These are phyloP conservation scores for Camponotus pennsylvanicus DNA, from an alignment of 1,140 invertebrate species.

Conservation along the genomic window DNA sequence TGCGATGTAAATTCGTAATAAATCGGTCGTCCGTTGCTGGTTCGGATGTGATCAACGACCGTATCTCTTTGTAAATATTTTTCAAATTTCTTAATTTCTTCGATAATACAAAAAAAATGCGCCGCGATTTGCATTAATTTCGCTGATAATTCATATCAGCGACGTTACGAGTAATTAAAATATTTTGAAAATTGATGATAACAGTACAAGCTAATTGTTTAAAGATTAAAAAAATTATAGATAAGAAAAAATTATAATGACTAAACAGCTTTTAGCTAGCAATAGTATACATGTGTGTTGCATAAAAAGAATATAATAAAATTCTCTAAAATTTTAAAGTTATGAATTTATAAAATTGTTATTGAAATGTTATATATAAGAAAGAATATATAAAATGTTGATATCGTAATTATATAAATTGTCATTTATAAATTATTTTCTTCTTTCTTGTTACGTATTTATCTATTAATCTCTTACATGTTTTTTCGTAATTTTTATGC, in stretches of 20 bases:
- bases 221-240: not conserved
- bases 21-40: conserved; percentile 26
- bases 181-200: not conserved
- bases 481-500: no score
- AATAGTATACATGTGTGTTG: not conserved
- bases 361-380: not conserved
- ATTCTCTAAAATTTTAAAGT: not conserved
- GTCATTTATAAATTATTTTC: not conserved
- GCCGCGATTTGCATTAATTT: not conserved
- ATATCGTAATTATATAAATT: not conserved
- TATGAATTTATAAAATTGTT: not conserved
- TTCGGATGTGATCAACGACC: conserved; percentile 39
- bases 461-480: not conserved
- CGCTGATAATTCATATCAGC: not conserved
- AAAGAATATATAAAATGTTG: not conserved
- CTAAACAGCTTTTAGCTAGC: not conserved
- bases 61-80: conserved; percentile 6
- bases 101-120: conserved; percentile 25
- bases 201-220: not conserved
- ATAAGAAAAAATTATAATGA: not conserved
- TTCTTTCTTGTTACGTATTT: not conserved
- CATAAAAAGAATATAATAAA: not conserved
- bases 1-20: conserved; percentile 36
- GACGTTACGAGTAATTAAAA: not conserved
- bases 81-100: not conserved